Conservation (phyloP, 2,888 invertebrate species). For the Rhingia campestris region DNA sequence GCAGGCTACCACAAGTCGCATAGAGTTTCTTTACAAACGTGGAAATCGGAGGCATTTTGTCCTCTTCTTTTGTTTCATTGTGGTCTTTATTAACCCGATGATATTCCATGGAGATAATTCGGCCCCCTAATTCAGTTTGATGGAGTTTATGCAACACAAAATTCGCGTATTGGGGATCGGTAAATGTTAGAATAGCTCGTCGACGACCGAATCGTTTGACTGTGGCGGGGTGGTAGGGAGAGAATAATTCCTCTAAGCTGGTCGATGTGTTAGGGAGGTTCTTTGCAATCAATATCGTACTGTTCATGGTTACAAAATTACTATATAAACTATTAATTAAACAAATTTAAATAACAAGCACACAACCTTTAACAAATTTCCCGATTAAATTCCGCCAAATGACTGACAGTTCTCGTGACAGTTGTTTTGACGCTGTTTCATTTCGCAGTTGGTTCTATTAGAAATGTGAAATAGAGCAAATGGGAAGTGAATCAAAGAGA, state of each 20-base stretch:
- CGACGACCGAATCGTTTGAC: constrained; percentile 57
- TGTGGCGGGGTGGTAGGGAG: constrained; percentile 6
- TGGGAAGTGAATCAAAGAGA: not conserved
- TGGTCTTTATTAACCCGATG: constrained; percentile 8
- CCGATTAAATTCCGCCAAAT: not conserved
- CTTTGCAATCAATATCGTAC: constrained; percentile 42
- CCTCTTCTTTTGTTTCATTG: not conserved
- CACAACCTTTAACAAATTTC: constrained; percentile 2
- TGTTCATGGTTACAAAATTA: constrained; percentile 24
- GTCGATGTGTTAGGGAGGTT: constrained; percentile 28
- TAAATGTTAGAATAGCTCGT: constrained; percentile 49
- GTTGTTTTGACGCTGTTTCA: not conserved
- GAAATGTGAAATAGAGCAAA: not conserved
- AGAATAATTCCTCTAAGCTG: constrained; percentile 43
- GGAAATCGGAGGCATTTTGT: constrained; percentile 82
- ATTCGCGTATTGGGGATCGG: constrained; percentile 38
- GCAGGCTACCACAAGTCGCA: constrained; percentile 85
- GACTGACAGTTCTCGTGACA: not conserved
- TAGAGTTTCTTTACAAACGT: constrained; percentile 85
- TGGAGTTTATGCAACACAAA: constrained; percentile 54
- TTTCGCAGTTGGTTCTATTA: not conserved
- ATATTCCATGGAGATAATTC: constrained; percentile 52
- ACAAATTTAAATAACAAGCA: constrained; percentile 9
- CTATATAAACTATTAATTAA: not conserved
- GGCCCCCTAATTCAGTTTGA: constrained; percentile 42